Conservation (phyloP, 2,888 invertebrate genomes). For the Dryobotodes eremita region DNA sequence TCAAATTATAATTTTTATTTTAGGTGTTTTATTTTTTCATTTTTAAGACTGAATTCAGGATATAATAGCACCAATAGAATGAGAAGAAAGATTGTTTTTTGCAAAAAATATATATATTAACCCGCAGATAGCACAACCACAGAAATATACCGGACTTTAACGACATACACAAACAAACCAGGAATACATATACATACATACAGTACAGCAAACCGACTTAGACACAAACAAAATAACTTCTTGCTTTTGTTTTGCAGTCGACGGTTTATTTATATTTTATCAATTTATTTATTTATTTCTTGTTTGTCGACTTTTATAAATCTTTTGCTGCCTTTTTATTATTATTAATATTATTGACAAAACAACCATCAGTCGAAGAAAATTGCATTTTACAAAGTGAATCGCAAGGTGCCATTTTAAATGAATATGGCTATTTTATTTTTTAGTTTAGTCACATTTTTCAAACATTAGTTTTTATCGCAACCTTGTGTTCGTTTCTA, state of each 20-base stretch:
- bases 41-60: conserved; percentile 88
- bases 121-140: conserved; percentile 84
- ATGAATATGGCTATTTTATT: conserved; percentile 86
- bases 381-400: conserved; percentile 82
- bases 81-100: conserved; percentile 74
- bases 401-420: conserved; percentile 89
- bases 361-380: conserved; percentile 67
- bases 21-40: conserved; percentile 84
- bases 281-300: conserved; percentile 61
- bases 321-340: conserved; percentile 60
- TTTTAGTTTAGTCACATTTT: conserved; percentile 83
- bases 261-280: conserved; percentile 60
- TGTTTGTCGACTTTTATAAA: conserved; percentile 66
- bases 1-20: conserved; percentile 85
- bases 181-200: conserved; percentile 69
- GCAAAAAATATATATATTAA: conserved; percentile 66
- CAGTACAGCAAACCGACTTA: conserved; percentile 57
- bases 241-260: conserved; percentile 66
- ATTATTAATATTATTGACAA: conserved; percentile 57
- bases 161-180: conserved; percentile 53
- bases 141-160: conserved; percentile 71
- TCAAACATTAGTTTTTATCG: conserved; percentile 80
- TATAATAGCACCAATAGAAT: conserved; percentile 85
- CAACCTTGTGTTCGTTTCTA: conserved; percentile 86
- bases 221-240: conserved; percentile 60